phyloP scores from a whole-genome alignment of 2,888 invertebrate genomes.

The Crioceris asparagi region DNA sequence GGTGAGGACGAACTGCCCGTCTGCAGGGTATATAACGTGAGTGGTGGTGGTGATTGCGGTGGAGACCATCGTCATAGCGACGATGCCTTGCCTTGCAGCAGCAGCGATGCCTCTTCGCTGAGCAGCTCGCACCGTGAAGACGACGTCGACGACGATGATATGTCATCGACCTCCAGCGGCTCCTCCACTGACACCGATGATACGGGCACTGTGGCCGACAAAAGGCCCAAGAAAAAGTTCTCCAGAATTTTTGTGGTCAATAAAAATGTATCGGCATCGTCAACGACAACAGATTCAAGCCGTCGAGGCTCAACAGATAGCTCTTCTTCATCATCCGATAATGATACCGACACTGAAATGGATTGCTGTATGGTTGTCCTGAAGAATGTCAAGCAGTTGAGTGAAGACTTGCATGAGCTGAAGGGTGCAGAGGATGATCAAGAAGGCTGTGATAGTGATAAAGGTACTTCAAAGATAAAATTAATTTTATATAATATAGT shows the following conservation, averaged over 20 bases:
- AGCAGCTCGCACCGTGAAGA: conserved; percentile 20
- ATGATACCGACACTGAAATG: conserved; percentile 46
- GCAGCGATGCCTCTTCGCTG: no score
- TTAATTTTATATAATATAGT: no score
- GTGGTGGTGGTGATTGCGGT: conserved; percentile 20
- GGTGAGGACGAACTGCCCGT: conserved; percentile 37
- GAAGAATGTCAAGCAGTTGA: conserved; percentile 32
- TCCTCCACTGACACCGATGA: conserved; percentile 41
- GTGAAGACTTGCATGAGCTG: conserved; percentile 10
- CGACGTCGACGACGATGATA: conserved; percentile 23
- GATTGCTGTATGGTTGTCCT: conserved; percentile 39
- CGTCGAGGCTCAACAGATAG: conserved; percentile 39
- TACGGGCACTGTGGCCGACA: conserved; percentile 46
- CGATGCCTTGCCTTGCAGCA: conserved; percentile 35
- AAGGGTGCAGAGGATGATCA: conserved; percentile 5
- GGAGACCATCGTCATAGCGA: conserved; percentile 28
- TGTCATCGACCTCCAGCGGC: conserved; percentile 31
- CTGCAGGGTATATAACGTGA: conserved; percentile 32
- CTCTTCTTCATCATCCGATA: conserved; percentile 54
- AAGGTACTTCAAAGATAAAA: conserved; percentile 2
- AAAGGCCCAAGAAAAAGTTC: conserved; percentile 43
- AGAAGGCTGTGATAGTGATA: conserved; percentile 7
- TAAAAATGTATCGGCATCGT: conserved; percentile 47
- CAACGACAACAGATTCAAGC: conserved; percentile 26
- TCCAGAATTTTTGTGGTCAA: conserved; percentile 61